These are phyloP conservation scores for Glaucidium brasilianum DNA, from an alignment of 2,113 vertebrate genomes.

Conservation along the genomic window DNA sequence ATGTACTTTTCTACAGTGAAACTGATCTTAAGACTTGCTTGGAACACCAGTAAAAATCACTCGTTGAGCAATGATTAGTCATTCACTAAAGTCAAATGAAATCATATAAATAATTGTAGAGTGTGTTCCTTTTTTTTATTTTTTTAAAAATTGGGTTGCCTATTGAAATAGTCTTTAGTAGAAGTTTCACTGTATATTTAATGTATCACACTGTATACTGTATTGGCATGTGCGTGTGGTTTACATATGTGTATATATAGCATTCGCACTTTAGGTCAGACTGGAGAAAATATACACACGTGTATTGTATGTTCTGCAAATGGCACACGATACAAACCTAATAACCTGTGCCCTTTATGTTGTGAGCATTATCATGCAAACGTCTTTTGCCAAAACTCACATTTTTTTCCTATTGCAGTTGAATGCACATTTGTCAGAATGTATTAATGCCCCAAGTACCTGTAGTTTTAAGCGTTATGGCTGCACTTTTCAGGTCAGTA, in stretches of 20 bases:
- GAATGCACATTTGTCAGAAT: slow-evolving; percentile 89
- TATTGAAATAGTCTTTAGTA: slow-evolving; percentile 46
- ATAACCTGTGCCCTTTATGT: slow-evolving; percentile 70
- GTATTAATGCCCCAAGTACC: slow-evolving; percentile 95
- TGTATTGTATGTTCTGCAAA: slow-evolving; percentile 44
- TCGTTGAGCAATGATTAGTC: background rate
- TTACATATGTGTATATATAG: slow-evolving; percentile 60
- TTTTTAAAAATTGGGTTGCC: background rate
- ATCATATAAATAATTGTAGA: background rate
- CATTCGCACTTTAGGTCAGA: slow-evolving; percentile 39
- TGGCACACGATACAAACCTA: slow-evolving; percentile 1
- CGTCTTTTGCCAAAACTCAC: slow-evolving; percentile 78
- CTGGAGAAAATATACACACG: slow-evolving; percentile 46
- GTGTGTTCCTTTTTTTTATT: background rate
- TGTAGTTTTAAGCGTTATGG: slow-evolving; percentile 94
- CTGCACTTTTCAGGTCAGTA: slow-evolving; percentile 95
- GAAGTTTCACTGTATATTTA: slow-evolving; percentile 71
- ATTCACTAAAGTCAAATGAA: background rate
- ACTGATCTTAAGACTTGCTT: slow-evolving; percentile 48
- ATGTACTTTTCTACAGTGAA: slow-evolving; percentile 66
- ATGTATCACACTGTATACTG: slow-evolving; percentile 72
- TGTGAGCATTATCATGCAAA: slow-evolving; percentile 73
- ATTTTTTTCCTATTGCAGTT: slow-evolving; percentile 83
- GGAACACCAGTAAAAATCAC: background rate
- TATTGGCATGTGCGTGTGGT: slow-evolving; percentile 70